Conservation (phyloP, 2,113 vertebrate genomes). For the Thymallus thymallus region DNA sequence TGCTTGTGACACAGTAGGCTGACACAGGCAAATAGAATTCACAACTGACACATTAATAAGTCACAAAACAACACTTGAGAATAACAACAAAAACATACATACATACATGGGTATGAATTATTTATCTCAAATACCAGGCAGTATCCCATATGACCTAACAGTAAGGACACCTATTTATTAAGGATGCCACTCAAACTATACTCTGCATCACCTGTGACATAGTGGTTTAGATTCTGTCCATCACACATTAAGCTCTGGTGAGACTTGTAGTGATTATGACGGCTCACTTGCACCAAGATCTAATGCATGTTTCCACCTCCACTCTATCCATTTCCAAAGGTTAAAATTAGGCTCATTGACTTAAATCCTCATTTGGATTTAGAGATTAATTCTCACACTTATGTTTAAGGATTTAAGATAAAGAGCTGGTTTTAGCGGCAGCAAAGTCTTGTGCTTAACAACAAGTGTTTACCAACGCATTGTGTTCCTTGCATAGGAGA, state of each 20-base stretch:
- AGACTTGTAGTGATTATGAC: not conserved
- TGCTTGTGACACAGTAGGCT: no score
- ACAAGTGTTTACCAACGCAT: not conserved
- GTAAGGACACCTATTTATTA: not conserved
- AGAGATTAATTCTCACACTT: not conserved
- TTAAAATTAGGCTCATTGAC: not conserved
- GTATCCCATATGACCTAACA: no score
- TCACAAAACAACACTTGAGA: no score
- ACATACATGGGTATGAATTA: no score
- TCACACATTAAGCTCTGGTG: constrained; percentile 28
- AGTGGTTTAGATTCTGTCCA: constrained; percentile 10
- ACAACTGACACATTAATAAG: no score
- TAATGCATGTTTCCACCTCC: not conserved
- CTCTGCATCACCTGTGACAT: constrained; percentile 16
- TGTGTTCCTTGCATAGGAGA: constrained; percentile 1
- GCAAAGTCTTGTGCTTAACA: not conserved
- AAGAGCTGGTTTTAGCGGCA: not conserved
- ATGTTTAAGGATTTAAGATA: not conserved
- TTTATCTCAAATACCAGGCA: no score
- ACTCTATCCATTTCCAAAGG: not conserved
- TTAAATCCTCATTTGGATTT: not conserved
- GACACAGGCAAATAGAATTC: no score
- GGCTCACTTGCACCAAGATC: not conserved
- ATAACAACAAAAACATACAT: no score
- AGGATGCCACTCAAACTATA: constrained; percentile 9